Base-by-base conservation (phyloP, 2,888 invertebrate genomes). In the Stratiomys singularior region DNA sequence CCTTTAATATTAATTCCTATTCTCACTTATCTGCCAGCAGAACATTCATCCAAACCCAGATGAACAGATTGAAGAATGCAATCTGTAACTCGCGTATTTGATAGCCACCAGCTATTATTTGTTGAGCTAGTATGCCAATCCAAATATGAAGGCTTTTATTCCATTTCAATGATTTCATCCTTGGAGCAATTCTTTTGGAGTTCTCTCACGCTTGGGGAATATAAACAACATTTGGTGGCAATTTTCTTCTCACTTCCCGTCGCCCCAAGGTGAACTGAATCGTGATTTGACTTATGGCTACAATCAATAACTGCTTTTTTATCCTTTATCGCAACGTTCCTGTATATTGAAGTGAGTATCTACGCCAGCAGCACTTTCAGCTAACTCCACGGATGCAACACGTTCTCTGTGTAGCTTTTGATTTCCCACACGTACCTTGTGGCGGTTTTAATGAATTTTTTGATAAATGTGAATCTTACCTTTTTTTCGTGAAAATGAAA, bases 381-480 rank as follows among this genome's bases (percentile, higher is more conserved):
- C 37, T 9, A 37, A 37, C 37, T 37, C 9, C 37, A 37, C 3
- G 3, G 37, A 37, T 37, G 37, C 37, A 37, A 37, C 37, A 37
- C 52, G 18, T 18, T 52, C 52, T 9, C 18, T 13, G 52, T 52
- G 15, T 2, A 9, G 15, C 18, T 4, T n/a, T 52, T 52, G 52
- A 52, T 52, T 52, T 52, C 18, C 52, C n/a, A 52, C 15, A 52
- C 52, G n/a, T 52, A 18, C 46, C 23, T 69, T 25, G 46, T 66
- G 66, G 66, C 69, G 25, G 69, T 69, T 58, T 72, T 72, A 72
- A 72, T 72, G 72, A 72, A 56, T 72, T 72, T 72, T 56, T 56
- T 58, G 56, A 72, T 72, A 72, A 58, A 72, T 72, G 72, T 72
- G 72, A 72, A 37, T 56, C 72, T 72, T 72, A 72, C 72, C 72